Evolutionary conservation across 2,113 vertebrate species (phyloP), one percentile per base, ranked within the genome.

Genomic region (Archocentrus centrarchus): DNA sequence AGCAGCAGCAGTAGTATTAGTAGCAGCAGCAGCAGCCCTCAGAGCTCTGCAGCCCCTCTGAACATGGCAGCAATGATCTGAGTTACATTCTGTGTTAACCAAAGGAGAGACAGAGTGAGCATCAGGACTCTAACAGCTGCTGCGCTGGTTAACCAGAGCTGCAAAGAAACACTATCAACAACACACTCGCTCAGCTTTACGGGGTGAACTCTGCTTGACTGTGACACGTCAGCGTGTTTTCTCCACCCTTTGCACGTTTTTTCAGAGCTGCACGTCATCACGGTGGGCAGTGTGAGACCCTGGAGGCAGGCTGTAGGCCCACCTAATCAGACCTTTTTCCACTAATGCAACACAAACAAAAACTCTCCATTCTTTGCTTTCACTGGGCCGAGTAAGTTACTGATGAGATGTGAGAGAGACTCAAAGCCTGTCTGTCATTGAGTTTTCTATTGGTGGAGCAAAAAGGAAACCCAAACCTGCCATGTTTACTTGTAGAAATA

Each of bases 361-460:
- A 18, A 30, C 47, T 50, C 15, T 30, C 6, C 7, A 22, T 18
- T 70, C 64, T 70, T 70, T 30, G 30, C 1, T 50, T 50, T 70
- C 30, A 11, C 18, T 70, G 20, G 24, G 44, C 24, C 11, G 30
- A 4, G 3, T 70, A 70, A 9, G 27, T 70, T 11, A 32, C 44
- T 2, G 3, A 30, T 30, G 10, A 50, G 5, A 13, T 22, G 1
- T 24, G 0, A 15, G 7, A 47, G 44, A 27, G 22, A 30, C 66
- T 13, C 17, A 44, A 0, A 70, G 18, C 66, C 18, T 50, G 22
- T 18, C 39, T 27, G 64, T 47, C 1, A 0, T 11, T 35, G 8
- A 30, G 47, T 15, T 17, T 50, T 17, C 13, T 2, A 17, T 17
- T 17, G 14, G 14, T 50, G 15, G 14, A 50, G 13, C 5, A 61